A percentile compares a stretch with the other conserved stretches of the same genome.
Conservation (phyloP, 1,140 invertebrate species). For the Sarcophaga peregrina region DNA sequence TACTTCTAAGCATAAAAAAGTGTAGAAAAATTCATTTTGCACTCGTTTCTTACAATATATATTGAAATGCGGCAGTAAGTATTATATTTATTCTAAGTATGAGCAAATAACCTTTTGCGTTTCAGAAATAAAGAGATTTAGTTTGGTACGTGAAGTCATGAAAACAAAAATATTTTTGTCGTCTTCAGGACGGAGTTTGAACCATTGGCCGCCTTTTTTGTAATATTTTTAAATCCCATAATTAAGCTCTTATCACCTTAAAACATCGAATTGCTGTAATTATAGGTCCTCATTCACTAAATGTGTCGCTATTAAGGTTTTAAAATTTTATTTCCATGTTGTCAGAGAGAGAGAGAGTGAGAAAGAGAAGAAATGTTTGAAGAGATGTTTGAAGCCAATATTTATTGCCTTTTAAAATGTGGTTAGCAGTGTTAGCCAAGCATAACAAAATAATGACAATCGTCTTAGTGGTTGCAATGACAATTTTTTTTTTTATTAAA, state of each 20-base stretch:
- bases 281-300: neutral
- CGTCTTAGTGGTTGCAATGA: no score
- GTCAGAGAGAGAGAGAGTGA: no score
- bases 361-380: neutral
- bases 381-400: neutral
- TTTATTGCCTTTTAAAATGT: neutral
- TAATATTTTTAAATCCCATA: slow-evolving; percentile 12
- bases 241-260: slow-evolving; percentile 14
- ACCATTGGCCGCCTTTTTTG: neutral
- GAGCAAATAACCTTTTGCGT: no score
- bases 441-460: neutral
- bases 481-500: neutral
- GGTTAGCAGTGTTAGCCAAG: neutral
- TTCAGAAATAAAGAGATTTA: no score
- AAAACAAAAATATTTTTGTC: neutral
- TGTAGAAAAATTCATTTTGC: no score
- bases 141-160: no score
- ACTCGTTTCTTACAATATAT: no score
- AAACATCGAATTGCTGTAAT: neutral
- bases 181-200: neutral
- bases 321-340: no score
- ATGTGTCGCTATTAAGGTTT: neutral
- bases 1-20: no score
- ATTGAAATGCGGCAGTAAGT: no score
- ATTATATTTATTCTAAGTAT: no score